Evolutionary conservation across 2,113 vertebrate species (phyloP).

Genomic region (Phalacrocorax aristotelis): DNA sequence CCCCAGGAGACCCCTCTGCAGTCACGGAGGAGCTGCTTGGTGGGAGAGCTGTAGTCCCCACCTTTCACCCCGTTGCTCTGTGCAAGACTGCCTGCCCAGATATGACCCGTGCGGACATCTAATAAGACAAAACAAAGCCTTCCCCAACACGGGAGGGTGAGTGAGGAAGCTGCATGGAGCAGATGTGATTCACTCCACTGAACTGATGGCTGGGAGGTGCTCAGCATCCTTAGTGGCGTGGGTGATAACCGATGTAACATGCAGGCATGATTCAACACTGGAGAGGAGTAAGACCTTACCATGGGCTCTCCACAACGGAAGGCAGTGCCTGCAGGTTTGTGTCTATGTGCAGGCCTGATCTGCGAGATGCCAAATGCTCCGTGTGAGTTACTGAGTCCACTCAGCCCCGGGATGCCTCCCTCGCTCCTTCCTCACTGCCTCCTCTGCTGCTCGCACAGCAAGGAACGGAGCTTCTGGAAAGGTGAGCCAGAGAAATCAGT

Average conservation of each 20-base stretch:
- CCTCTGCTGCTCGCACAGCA: background rate
- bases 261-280: background rate
- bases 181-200: background rate
- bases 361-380: fast-evolving
- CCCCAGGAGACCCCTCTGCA: background rate
- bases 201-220: background rate
- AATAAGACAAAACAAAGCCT: background rate
- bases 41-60: background rate
- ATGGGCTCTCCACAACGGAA: background rate
- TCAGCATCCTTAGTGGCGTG: fast-evolving
- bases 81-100: background rate
- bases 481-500: fast-evolving
- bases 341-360: background rate
- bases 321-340: background rate
- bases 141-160: background rate
- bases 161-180: background rate
- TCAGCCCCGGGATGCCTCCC: background rate
- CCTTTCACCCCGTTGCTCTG: background rate
- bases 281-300: background rate
- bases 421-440: background rate
- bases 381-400: background rate
- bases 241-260: fast-evolving
- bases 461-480: background rate
- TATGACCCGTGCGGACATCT: fast-evolving
- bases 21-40: background rate